A percentile compares a stretch with the other conserved stretches of the same genome.
These are phyloP conservation scores for Plecturocebus donacophilus DNA, from an alignment of 2,113 vertebrate species.

Conservation along the genomic window DNA sequence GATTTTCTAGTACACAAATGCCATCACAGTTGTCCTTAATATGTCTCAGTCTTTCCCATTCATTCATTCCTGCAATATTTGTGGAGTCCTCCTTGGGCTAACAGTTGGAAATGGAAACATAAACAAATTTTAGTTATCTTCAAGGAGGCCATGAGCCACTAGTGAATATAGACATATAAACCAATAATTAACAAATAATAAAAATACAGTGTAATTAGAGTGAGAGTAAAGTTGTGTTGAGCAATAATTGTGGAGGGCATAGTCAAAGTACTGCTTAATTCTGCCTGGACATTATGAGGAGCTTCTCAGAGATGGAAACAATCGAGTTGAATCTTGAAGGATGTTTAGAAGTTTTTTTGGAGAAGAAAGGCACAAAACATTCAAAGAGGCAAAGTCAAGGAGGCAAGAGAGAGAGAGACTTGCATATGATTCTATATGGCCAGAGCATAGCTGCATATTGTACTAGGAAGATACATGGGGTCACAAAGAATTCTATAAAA, in stretches of 20 bases:
- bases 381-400: neutral
- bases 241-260: neutral
- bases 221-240: neutral
- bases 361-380: neutral
- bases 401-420: neutral
- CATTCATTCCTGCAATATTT: neutral
- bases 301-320: neutral
- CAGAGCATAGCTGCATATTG: neutral
- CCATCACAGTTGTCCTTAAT: neutral
- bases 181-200: neutral
- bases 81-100: neutral
- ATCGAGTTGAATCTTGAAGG: neutral
- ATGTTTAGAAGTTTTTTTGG: neutral
- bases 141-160: neutral
- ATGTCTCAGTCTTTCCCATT: neutral
- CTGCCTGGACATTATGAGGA: neutral
- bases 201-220: neutral
- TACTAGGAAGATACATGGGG: neutral
- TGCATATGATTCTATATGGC: neutral
- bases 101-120: neutral
- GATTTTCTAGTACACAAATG: neutral
- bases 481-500: neutral
- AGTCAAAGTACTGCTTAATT: neutral
- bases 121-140: neutral
- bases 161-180: neutral